Percentiles rank a stretch among this genome's conserved stretches.
These are phyloP conservation scores for Eledona agricola DNA, from an alignment of 2,888 invertebrate species.

Conservation along the genomic window DNA sequence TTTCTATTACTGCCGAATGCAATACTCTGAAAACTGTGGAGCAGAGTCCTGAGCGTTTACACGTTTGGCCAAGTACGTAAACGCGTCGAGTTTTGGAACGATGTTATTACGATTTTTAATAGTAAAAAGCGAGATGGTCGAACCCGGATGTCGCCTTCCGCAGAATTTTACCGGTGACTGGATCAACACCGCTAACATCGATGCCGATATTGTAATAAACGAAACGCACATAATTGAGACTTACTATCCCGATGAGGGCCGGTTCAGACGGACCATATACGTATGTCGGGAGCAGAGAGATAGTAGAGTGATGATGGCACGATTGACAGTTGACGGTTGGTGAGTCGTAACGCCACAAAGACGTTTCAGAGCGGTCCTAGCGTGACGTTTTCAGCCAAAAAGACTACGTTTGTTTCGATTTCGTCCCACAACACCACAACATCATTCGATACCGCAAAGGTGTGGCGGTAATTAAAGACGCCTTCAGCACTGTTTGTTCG, in stretches of 20 bases:
- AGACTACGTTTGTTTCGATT: constrained; percentile 97
- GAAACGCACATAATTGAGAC: constrained; percentile 97
- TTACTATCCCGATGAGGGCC: constrained; percentile 91
- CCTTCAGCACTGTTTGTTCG: constrained; percentile 92
- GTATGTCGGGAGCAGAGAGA: constrained; percentile 94
- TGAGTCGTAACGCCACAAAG: constrained; percentile 55
- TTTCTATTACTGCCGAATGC: constrained; percentile 94
- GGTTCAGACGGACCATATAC: constrained; percentile 89
- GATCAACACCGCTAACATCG: constrained; percentile 97
- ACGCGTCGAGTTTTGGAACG: constrained; percentile 1
- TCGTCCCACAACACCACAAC: constrained; percentile 95
- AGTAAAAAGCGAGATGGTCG: constrained; percentile 85
- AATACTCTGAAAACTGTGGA: constrained; percentile 92
- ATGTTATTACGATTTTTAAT: too few relatives aligned
- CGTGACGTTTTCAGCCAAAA: constrained; percentile 86
- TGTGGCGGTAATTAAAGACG: constrained; percentile 86
- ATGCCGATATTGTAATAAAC: constrained; percentile 92
- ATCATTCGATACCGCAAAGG: constrained; percentile 91
- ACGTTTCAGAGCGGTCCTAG: not conserved
- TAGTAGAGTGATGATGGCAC: constrained; percentile 92
- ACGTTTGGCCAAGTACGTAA: constrained; percentile 78
- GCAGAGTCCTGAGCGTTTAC: constrained; percentile 89
- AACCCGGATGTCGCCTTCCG: constrained; percentile 90
- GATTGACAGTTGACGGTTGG: constrained; percentile 95
- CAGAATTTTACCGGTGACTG: constrained; percentile 94